Percentiles rank a stretch among this genome's conserved stretches.
Evolutionary conservation across 1,140 invertebrate genomes (phyloP).

Genomic region (Papilio xuthus): DNA sequence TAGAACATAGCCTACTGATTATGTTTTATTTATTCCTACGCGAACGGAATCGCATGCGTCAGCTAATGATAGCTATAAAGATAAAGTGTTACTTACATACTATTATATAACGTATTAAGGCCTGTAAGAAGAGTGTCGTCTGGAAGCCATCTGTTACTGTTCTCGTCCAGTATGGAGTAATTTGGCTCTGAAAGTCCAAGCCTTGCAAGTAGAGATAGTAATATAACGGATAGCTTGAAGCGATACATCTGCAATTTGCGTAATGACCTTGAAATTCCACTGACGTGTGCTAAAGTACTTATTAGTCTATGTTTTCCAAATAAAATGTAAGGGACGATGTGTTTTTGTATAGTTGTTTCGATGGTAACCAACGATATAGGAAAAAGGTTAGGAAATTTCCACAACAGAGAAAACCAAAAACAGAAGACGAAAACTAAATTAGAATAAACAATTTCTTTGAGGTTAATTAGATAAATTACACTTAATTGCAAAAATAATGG

Average conservation of each 20-base stretch:
- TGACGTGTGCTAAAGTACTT: not conserved
- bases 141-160: constrained; percentile 29
- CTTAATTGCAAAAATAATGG: not conserved
- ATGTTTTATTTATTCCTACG: too few species aligned
- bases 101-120: constrained; percentile 30
- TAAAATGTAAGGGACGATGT: too few species aligned
- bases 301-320: too few species aligned
- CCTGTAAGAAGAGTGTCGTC: constrained; percentile 3
- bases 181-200: constrained; percentile 1
- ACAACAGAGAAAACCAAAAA: not conserved
- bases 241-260: constrained; percentile 29
- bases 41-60: too few species aligned
- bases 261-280: not conserved
- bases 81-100: constrained; percentile 13
- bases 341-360: too few species aligned
- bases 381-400: not conserved
- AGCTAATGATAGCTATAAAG: too few species aligned
- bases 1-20: too few species aligned
- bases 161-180: constrained; percentile 26
- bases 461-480: not conserved
- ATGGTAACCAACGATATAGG: too few species aligned
- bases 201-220: constrained; percentile 2
- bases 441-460: not conserved
- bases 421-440: not conserved
- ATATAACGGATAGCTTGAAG: constrained; percentile 16